A percentile compares a stretch with the other conserved stretches of the same genome.
Conservation (phyloP, 2,797 vertebrate species). For the Aphelocoma californica region DNA sequence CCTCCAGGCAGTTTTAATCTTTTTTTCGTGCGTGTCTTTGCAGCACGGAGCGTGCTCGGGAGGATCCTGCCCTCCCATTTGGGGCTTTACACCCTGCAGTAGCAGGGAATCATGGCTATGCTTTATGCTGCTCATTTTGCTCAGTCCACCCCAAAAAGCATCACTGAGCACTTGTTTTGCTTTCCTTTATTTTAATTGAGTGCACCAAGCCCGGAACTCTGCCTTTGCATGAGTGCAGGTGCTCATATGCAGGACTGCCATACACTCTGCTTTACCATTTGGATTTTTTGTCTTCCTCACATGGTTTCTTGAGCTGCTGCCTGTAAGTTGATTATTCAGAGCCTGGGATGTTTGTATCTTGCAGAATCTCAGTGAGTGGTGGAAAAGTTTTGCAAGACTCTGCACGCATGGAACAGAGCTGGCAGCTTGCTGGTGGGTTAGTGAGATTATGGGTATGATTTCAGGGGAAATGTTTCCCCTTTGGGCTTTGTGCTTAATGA, state of each 20-base stretch:
- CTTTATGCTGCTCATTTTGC: background rate
- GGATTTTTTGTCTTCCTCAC: background rate
- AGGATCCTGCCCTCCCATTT: background rate
- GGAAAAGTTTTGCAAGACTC: background rate
- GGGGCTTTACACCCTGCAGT: background rate
- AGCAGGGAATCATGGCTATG: background rate
- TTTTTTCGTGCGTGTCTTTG: background rate
- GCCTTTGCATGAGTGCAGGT: background rate
- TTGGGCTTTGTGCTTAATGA: background rate
- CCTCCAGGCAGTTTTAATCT: background rate
- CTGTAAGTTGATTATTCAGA: background rate
- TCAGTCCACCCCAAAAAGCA: background rate
- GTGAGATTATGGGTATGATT: background rate
- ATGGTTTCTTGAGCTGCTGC: background rate
- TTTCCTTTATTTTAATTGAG: background rate
- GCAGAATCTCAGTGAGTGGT: background rate
- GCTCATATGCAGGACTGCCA: rapidly evolving
- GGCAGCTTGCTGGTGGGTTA: background rate
- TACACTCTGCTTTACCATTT: background rate
- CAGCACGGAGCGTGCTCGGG: background rate
- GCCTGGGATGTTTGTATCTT: rapidly evolving
- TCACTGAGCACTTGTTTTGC: background rate
- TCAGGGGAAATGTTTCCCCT: background rate
- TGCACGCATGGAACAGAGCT: background rate
- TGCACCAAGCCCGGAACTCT: background rate